Percentiles rank a stretch among this genome's conserved stretches.
These are phyloP conservation scores for Drosophila rufa DNA, from an alignment of 1,140 invertebrate species.

Conservation along the genomic window DNA sequence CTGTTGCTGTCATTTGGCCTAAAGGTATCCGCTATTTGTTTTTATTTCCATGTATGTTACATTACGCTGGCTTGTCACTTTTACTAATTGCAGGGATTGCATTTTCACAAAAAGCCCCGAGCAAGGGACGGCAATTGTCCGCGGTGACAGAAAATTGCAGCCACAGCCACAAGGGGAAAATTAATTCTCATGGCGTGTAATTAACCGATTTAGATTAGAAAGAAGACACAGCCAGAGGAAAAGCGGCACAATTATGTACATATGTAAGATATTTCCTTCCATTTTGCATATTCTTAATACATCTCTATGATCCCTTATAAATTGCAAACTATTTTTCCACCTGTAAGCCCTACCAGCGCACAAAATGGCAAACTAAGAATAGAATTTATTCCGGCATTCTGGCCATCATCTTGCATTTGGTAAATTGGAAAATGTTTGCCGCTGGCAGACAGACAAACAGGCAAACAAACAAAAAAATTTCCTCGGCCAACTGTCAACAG, in stretches of 20 bases:
- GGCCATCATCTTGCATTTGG: conserved; percentile 21
- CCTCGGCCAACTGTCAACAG: conserved; percentile 17
- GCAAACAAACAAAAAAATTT: not conserved
- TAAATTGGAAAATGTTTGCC: conserved; percentile 42
- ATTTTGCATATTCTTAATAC: too few species aligned
- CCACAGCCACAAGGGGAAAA: not conserved
- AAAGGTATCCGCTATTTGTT: not conserved
- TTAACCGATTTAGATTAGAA: conserved; percentile 53
- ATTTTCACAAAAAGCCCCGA: not conserved
- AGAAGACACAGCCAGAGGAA: not conserved
- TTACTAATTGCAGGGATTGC: conserved; percentile 46
- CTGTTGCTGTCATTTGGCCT: conserved; percentile 4
- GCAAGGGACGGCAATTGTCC: conserved; percentile 4
- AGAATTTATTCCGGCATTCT: not conserved
- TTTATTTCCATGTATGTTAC: conserved; percentile 11
- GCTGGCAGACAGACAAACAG: conserved; percentile 1
- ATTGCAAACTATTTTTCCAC: not conserved
- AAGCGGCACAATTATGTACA: too few species aligned
- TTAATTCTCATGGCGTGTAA: conserved; percentile 42
- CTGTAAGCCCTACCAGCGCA: not conserved
- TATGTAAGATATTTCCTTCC: too few species aligned
- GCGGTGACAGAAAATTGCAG: conserved; percentile 4
- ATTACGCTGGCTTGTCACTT: conserved; percentile 8
- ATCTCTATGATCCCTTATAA: not conserved
- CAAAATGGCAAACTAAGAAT: not conserved